These are phyloP conservation scores for Trypoxylon attenuatum DNA, from an alignment of 2,888 invertebrate genomes.

Conservation along the genomic window DNA sequence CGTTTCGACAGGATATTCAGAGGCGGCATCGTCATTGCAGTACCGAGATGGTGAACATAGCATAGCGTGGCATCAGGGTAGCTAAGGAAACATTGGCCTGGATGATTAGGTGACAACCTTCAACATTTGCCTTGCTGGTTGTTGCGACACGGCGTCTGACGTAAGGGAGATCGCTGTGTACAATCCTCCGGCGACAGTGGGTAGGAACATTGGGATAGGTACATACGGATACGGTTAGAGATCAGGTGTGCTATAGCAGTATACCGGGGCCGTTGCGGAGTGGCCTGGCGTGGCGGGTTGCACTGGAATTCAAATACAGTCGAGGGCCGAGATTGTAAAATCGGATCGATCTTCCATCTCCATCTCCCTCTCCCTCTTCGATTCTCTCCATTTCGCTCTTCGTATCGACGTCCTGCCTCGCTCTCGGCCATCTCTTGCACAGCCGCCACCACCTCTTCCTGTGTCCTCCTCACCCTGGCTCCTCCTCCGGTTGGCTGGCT, in stretches of 20 bases:
- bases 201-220: constrained; percentile 28
- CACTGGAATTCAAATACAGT: constrained; percentile 69
- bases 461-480: constrained; percentile 25
- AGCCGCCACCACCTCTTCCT: constrained; percentile 23
- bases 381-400: constrained; percentile 36
- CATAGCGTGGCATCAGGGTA: constrained; percentile 1
- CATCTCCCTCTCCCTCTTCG: constrained; percentile 21
- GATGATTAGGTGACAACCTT: constrained; percentile 44
- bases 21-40: constrained; percentile 8
- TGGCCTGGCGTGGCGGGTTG: constrained; percentile 29
- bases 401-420: constrained; percentile 27
- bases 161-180: constrained; percentile 29
- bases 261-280: not conserved
- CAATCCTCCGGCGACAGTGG: constrained; percentile 21
- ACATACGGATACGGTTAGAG: constrained; percentile 29
- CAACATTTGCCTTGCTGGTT: constrained; percentile 45
- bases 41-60: not conserved
- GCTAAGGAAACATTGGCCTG: constrained; percentile 38
- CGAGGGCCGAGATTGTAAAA: constrained; percentile 68
- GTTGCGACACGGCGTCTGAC: constrained; percentile 37
- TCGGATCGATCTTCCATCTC: constrained; percentile 62
- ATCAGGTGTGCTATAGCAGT: constrained; percentile 33
- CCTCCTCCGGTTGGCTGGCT: constrained; percentile 32
- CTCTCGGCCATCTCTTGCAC: constrained; percentile 34
- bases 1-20: no score